Conservation (phyloP, 2,888 invertebrate species). For the Drosophila neotestacea region DNA sequence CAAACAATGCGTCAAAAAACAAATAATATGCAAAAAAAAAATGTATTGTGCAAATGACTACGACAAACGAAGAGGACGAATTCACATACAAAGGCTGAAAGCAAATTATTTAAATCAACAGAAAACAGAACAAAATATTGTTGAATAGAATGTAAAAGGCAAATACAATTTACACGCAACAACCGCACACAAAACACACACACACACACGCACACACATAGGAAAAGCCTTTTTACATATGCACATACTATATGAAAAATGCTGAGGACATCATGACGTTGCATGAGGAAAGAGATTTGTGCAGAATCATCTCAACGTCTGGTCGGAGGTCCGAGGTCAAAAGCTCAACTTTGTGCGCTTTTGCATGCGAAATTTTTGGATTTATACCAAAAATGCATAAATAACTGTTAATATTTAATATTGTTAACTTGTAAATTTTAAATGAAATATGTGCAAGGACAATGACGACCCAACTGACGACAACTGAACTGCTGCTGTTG, state of each 20-base stretch:
- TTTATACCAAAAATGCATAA: conserved; percentile 80
- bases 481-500: conserved; percentile 26
- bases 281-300: conserved; percentile 37
- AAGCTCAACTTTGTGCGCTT: conserved; percentile 61
- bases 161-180: conserved; percentile 60
- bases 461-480: conserved; percentile 30
- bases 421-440: conserved; percentile 82
- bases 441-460: conserved; percentile 80
- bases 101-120: conserved; percentile 77
- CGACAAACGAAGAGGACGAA: conserved; percentile 36
- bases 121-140: conserved; percentile 57
- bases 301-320: conserved; percentile 47
- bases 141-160: conserved; percentile 72
- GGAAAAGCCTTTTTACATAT: conserved; percentile 26
- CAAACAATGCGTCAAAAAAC: conserved; percentile 45
- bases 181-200: conserved; percentile 20
- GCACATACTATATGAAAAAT: conserved; percentile 38
- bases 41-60: conserved; percentile 38
- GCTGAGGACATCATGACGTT: conserved; percentile 41
- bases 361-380: conserved; percentile 76
- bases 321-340: conserved; percentile 31
- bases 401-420: conserved; percentile 83
- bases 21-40: conserved; percentile 59
- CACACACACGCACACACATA: background rate
- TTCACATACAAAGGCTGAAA: conserved; percentile 32